Conservation (phyloP, 2,888 invertebrate genomes). For the Perithous albicinctus region DNA sequence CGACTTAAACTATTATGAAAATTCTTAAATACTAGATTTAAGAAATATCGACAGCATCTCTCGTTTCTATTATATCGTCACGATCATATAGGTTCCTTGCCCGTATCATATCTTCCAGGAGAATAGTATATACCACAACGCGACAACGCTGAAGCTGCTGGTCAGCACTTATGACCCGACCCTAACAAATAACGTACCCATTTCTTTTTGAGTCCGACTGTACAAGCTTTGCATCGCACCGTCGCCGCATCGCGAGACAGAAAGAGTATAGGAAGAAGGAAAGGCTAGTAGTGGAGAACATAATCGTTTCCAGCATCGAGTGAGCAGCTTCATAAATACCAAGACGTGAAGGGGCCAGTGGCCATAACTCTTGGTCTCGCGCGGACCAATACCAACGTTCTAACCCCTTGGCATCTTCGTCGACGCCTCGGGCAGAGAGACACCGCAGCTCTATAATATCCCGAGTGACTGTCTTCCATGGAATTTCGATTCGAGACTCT, state of each 20-base stretch:
- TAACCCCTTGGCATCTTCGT: slow-evolving; percentile 40
- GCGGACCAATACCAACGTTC: slow-evolving; percentile 47
- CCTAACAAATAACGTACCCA: background rate
- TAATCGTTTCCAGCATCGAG: slow-evolving; percentile 66
- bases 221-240: slow-evolving; percentile 54
- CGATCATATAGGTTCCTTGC: too few species aligned
- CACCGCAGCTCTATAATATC: background rate
- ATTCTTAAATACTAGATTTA: too few species aligned
- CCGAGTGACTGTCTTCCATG: slow-evolving; percentile 33
- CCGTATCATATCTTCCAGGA: too few species aligned
- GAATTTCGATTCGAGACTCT: slow-evolving; percentile 51
- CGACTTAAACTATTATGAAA: too few species aligned
- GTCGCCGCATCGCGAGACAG: slow-evolving; percentile 46
- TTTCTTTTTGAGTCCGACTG: slow-evolving; percentile 53
- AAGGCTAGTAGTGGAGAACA: slow-evolving; percentile 47
- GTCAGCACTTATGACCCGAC: too few species aligned
- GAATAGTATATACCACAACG: too few species aligned
- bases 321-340: slow-evolving; percentile 64
- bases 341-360: slow-evolving; percentile 54
- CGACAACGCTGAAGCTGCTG: too few species aligned
- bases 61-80: too few species aligned
- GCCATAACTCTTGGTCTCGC: slow-evolving; percentile 58
- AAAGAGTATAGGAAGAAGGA: slow-evolving; percentile 29
- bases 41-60: too few species aligned
- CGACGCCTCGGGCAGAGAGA: slow-evolving; percentile 40